phyloP scores from a whole-genome alignment of 2,888 invertebrate genomes.

The Neocrepidodera transversa region DNA sequence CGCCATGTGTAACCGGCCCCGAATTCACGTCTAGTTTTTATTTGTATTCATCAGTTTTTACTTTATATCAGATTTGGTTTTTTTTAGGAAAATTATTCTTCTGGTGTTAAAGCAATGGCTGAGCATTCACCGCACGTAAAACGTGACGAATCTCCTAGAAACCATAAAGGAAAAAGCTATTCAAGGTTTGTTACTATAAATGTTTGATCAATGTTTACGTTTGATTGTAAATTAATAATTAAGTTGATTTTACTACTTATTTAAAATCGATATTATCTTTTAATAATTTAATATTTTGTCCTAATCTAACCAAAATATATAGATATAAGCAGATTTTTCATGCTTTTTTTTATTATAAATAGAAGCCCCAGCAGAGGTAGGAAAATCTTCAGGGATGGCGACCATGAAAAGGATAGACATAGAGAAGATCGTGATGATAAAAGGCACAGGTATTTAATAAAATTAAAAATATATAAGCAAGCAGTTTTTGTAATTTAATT shows the following conservation, averaged over 20 bases:
- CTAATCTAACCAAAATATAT: too few species aligned
- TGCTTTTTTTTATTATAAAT: conserved; percentile 24
- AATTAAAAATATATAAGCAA: too few species aligned
- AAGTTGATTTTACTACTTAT: too few species aligned
- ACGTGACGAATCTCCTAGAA: conserved; percentile 58
- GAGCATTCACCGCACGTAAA: conserved; percentile 57
- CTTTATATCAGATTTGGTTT: not conserved
- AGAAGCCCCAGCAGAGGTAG: conserved; percentile 58
- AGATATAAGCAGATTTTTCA: too few species aligned
- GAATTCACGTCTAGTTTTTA: conserved; percentile 1
- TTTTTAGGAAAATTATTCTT: conserved; percentile 54
- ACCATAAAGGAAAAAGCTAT: conserved; percentile 58
- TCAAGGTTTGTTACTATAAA: conserved; percentile 52
- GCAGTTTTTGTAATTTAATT: too few species aligned
- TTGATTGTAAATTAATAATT: not conserved
- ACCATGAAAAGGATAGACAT: conserved; percentile 54
- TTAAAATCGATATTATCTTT: too few species aligned
- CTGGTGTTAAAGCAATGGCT: conserved; percentile 53
- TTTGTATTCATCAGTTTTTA: not conserved
- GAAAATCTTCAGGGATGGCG: conserved; percentile 59
- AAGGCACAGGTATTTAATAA: conserved; percentile 52
- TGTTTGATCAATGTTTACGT: conserved; percentile 2
- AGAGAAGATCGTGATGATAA: conserved; percentile 58
- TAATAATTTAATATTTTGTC: too few species aligned
- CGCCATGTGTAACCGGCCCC: conserved; percentile 28